phyloP scores from a whole-genome alignment of 1,140 invertebrate genomes.

The Hycleus cichorii region DNA sequence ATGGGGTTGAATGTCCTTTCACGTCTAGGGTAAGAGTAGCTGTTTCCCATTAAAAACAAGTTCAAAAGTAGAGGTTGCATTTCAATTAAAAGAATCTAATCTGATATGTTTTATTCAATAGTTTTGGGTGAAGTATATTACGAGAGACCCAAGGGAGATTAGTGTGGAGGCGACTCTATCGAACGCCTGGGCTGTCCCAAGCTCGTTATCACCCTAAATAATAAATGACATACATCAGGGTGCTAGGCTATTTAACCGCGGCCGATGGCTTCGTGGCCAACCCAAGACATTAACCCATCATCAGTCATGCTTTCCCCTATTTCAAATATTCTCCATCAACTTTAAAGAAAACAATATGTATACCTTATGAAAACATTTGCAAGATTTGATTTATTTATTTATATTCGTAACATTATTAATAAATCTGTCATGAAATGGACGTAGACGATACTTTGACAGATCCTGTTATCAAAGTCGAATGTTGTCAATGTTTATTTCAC shows the following conservation, averaged over 20 bases:
- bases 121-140: constrained; percentile 6
- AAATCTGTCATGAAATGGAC: too few species aligned
- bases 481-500: too few species aligned
- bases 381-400: too few species aligned
- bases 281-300: constrained; percentile 21
- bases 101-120: constrained; percentile 31
- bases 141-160: constrained; percentile 14
- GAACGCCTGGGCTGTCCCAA: constrained; percentile 29
- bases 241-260: constrained; percentile 16
- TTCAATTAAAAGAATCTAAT: constrained; percentile 33
- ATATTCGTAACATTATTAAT: too few species aligned
- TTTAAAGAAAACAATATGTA: too few species aligned
- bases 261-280: constrained; percentile 13
- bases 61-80: constrained; percentile 22
- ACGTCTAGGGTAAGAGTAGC: too few species aligned
- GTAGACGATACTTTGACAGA: too few species aligned
- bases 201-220: constrained; percentile 37
- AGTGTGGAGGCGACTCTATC: constrained; percentile 15
- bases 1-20: too few species aligned
- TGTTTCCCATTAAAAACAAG: too few species aligned
- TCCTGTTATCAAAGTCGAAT: too few species aligned
- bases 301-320: constrained; percentile 13
- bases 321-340: too few species aligned
- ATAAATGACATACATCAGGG: constrained; percentile 33
- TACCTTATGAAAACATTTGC: too few species aligned